A percentile compares a stretch with the other conserved stretches of the same genome.
Conservation (phyloP, 2,888 invertebrate genomes). For the Hemistola chrysoprasaria region DNA sequence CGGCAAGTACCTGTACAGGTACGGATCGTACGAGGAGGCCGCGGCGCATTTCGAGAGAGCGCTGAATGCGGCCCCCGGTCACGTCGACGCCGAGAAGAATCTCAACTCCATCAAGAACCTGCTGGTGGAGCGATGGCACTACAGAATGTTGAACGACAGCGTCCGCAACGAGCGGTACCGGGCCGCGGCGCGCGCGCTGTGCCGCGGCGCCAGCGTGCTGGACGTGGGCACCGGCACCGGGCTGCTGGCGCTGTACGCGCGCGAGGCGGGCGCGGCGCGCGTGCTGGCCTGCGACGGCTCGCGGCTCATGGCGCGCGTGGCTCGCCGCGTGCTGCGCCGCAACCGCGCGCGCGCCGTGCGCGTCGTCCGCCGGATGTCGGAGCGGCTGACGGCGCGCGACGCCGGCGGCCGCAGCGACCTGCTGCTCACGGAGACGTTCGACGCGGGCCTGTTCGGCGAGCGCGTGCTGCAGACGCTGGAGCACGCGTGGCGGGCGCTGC, state of each 20-base stretch:
- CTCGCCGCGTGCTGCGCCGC: slow-evolving; percentile 84
- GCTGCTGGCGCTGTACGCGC: slow-evolving; percentile 86
- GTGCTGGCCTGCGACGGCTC: slow-evolving; percentile 87
- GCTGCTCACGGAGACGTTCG: slow-evolving; percentile 90
- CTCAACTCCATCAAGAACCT: slow-evolving; percentile 86
- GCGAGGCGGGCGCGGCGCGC: slow-evolving; percentile 73
- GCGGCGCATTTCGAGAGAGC: slow-evolving; percentile 81
- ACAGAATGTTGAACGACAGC: slow-evolving; percentile 90
- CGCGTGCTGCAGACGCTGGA: slow-evolving; percentile 84
- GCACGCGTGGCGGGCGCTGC: slow-evolving; percentile 86
- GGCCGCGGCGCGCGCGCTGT: slow-evolving; percentile 82
- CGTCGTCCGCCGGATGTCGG: slow-evolving; percentile 87
- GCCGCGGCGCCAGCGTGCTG: slow-evolving; percentile 76
- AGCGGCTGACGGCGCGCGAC: slow-evolving; percentile 82
- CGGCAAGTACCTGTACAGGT: slow-evolving; percentile 72
- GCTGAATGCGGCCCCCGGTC: slow-evolving; percentile 68
- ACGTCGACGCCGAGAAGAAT: slow-evolving; percentile 84
- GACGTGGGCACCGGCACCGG: slow-evolving; percentile 92
- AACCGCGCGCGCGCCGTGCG: slow-evolving; percentile 80
- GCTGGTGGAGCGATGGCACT: slow-evolving; percentile 91
- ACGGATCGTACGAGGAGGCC: slow-evolving; percentile 79
- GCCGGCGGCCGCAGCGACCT: slow-evolving; percentile 82
- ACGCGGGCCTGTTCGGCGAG: slow-evolving; percentile 91
- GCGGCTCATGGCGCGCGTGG: slow-evolving; percentile 59
- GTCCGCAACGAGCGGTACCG: slow-evolving; percentile 85